Percentiles rank a stretch among this genome's conserved stretches.
Evolutionary conservation across 2,888 invertebrate genomes (phyloP).

Genomic region (Timema podura): DNA sequence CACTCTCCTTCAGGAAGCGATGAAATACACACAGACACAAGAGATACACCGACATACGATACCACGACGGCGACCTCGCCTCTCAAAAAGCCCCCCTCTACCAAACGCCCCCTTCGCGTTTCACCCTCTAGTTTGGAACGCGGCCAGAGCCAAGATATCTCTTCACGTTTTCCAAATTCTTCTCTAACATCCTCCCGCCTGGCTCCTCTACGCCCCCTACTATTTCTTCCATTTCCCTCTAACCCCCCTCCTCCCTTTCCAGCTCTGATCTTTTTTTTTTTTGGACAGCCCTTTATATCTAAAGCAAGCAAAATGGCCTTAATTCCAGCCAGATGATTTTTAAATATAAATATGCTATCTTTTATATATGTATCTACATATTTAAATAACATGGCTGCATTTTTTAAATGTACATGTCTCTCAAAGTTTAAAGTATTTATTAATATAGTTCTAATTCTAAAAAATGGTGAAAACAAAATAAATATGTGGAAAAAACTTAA

Average conservation of each 20-base stretch:
- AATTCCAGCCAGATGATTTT: too few relatives aligned
- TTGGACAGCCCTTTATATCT: too few relatives aligned
- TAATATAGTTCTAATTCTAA: too few relatives aligned
- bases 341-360: too few relatives aligned
- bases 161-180: not conserved
- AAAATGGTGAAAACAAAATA: too few relatives aligned
- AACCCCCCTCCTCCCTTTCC: not conserved
- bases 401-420: too few relatives aligned
- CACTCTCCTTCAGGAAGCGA: conserved; percentile 1
- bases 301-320: too few relatives aligned
- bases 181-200: not conserved
- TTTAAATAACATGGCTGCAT: too few relatives aligned
- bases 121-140: not conserved
- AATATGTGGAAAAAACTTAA: too few relatives aligned
- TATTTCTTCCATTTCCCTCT: not conserved
- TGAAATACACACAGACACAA: conserved; percentile 10
- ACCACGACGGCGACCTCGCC: not conserved
- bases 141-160: not conserved
- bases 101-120: not conserved
- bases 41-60: conserved; percentile 10
- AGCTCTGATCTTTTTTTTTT: too few relatives aligned
- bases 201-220: not conserved
- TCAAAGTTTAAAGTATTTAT: too few relatives aligned
- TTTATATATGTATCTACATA: too few relatives aligned
- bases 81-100: not conserved